phyloP scores from a whole-genome alignment of 2,113 vertebrate genomes.

The Colossoma macropomum region DNA sequence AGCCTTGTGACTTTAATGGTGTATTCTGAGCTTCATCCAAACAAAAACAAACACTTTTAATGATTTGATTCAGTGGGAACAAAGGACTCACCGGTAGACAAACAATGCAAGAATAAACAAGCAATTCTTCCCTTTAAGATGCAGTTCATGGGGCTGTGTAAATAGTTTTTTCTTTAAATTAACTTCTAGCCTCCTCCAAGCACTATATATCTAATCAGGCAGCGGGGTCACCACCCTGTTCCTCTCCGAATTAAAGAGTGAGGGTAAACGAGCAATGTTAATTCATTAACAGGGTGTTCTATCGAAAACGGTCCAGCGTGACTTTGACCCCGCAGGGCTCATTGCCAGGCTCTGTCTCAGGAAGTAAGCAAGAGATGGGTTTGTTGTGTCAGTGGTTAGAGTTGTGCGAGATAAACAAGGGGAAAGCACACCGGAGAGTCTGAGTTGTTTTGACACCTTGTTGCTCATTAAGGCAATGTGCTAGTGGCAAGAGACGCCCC shows the following conservation, averaged over 20 bases:
- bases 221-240: not conserved
- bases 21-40: too few relatives aligned
- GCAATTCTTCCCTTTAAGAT: not conserved
- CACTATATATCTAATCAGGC: slow-evolving; percentile 7
- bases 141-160: not conserved
- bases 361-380: slow-evolving; percentile 16
- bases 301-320: slow-evolving; percentile 43
- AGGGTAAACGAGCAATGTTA: slow-evolving; percentile 33
- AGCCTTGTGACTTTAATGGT: too few relatives aligned
- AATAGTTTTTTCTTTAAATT: not conserved
- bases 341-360: slow-evolving; percentile 18
- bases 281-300: slow-evolving; percentile 49
- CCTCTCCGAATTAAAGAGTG: slow-evolving; percentile 31
- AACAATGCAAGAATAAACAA: not conserved
- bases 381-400: slow-evolving; percentile 39
- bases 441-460: slow-evolving; percentile 56
- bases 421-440: slow-evolving; percentile 44
- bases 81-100: not conserved
- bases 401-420: slow-evolving; percentile 44
- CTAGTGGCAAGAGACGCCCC: slow-evolving; percentile 46
- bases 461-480: slow-evolving; percentile 58
- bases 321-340: slow-evolving; percentile 36
- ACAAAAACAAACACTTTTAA: not conserved
- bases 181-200: not conserved
- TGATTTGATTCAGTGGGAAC: not conserved